Evolutionary conservation across 1,140 invertebrate genomes (phyloP).

Genomic region (Tribolium madens): DNA sequence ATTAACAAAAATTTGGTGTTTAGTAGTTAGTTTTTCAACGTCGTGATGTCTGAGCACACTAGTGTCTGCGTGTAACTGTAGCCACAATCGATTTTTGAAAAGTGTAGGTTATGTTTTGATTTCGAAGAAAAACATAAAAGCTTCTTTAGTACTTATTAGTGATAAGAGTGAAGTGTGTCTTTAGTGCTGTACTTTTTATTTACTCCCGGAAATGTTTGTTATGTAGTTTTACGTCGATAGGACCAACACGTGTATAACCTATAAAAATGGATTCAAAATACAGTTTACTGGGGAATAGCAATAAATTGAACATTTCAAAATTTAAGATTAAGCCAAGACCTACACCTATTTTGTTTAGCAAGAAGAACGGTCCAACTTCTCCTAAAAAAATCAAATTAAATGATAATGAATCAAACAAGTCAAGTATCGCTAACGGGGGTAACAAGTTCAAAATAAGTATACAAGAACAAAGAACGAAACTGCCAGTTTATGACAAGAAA

Average conservation of each 20-base stretch:
- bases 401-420: conserved; percentile 44
- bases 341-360: conserved; percentile 57
- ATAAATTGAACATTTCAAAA: conserved; percentile 52
- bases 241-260: conserved; percentile 42
- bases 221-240: not conserved
- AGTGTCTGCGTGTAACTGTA: too few relatives aligned
- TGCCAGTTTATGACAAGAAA: conserved; percentile 68
- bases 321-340: conserved; percentile 59
- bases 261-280: conserved; percentile 57
- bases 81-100: conserved; percentile 1
- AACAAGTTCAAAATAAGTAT: conserved; percentile 62
- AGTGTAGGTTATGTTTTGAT: conserved; percentile 8
- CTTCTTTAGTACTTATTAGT: not conserved
- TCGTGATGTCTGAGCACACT: too few relatives aligned
- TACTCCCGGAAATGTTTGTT: not conserved
- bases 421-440: conserved; percentile 44
- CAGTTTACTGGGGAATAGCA: conserved; percentile 44
- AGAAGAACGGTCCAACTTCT: conserved; percentile 54
- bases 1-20: too few relatives aligned
- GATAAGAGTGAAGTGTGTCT: not conserved
- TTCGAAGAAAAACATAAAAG: not conserved
- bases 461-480: conserved; percentile 67
- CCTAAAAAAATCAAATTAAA: conserved; percentile 57
- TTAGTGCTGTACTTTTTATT: not conserved
- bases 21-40: too few relatives aligned